phyloP scores from a whole-genome alignment of 1,140 invertebrate species.

The Branchinecta lindahli region DNA sequence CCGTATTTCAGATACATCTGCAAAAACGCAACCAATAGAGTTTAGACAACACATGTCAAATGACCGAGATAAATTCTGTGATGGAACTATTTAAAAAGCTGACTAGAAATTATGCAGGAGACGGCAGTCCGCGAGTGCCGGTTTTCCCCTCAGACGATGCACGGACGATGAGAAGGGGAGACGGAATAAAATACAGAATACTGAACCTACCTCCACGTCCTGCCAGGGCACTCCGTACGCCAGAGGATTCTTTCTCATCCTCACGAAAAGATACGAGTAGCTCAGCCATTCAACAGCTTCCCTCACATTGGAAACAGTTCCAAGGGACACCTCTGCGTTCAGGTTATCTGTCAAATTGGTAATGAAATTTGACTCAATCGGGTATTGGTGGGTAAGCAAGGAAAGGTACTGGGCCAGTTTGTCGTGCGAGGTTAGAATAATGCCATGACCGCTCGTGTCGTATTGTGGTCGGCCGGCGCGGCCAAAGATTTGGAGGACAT shows the following conservation, averaged over 20 bases:
- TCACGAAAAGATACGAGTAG: slow-evolving; percentile 89
- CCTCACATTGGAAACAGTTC: slow-evolving; percentile 84
- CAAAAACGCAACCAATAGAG: too few relatives aligned
- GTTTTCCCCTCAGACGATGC: too few relatives aligned
- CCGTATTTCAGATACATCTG: too few relatives aligned
- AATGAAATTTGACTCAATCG: slow-evolving; percentile 95
- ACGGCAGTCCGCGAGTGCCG: too few relatives aligned
- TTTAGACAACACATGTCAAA: too few relatives aligned
- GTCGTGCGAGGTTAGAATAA: slow-evolving; percentile 85
- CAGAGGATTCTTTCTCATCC: slow-evolving; percentile 84
- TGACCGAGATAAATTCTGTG: too few relatives aligned
- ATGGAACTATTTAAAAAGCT: too few relatives aligned
- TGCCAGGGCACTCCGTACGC: slow-evolving; percentile 67
- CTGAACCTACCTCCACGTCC: slow-evolving; percentile 37
- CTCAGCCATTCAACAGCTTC: slow-evolving; percentile 96
- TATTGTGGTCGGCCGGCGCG: slow-evolving; percentile 83
- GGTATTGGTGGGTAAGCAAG: slow-evolving; percentile 86
- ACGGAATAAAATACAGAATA: too few relatives aligned
- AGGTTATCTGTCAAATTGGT: slow-evolving; percentile 84
- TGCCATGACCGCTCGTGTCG: slow-evolving; percentile 77
- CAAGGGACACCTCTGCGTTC: slow-evolving; percentile 90
- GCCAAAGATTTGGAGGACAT: slow-evolving; percentile 98
- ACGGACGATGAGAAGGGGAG: too few relatives aligned
- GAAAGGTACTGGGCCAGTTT: slow-evolving; percentile 89
- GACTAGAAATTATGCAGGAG: too few relatives aligned